phyloP scores from a whole-genome alignment of 2,113 vertebrate genomes.

The Seriola quinqueradiata region DNA sequence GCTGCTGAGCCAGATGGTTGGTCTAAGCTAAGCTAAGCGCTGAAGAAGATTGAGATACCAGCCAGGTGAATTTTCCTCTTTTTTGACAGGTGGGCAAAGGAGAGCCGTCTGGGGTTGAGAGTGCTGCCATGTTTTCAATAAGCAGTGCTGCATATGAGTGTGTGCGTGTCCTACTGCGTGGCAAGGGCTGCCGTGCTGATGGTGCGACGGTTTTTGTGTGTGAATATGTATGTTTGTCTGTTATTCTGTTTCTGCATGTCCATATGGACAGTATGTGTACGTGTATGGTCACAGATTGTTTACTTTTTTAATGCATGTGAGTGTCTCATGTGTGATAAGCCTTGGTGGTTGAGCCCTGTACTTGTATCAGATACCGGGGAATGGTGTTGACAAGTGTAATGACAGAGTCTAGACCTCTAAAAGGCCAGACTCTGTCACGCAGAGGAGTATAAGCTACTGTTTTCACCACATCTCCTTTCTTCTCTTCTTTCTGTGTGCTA shows the following conservation, averaged over 20 bases:
- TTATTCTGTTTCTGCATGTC: slow-evolving; percentile 45
- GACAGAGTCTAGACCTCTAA: slow-evolving; percentile 89
- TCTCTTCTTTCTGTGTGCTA: slow-evolving; percentile 11
- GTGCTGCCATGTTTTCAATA: slow-evolving; percentile 60
- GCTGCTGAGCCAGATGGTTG: slow-evolving; percentile 80
- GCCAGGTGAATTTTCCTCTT: slow-evolving; percentile 74
- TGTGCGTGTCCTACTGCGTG: slow-evolving; percentile 28
- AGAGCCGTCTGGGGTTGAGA: slow-evolving; percentile 61
- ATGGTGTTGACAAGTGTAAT: slow-evolving; percentile 92
- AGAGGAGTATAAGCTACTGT: slow-evolving; percentile 84
- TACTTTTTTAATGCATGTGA: slow-evolving; percentile 28
- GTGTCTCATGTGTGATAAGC: slow-evolving; percentile 38
- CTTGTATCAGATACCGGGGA: slow-evolving; percentile 89
- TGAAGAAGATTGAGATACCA: slow-evolving; percentile 71
- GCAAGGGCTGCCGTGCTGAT: slow-evolving; percentile 59
- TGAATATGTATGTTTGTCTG: slow-evolving; percentile 69
- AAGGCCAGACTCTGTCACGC: slow-evolving; percentile 87
- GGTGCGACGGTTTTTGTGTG: slow-evolving; percentile 57
- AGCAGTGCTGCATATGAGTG: slow-evolving; percentile 18
- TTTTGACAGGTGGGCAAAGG: slow-evolving; percentile 63
- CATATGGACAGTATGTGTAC: slow-evolving; percentile 46
- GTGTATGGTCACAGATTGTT: slow-evolving; percentile 35
- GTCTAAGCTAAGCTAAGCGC: slow-evolving; percentile 74
- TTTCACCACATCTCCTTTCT: slow-evolving; percentile 63
- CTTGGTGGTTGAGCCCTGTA: slow-evolving; percentile 82